Conservation (phyloP, 2,888 invertebrate species). For the Macrophya alboannulata region DNA sequence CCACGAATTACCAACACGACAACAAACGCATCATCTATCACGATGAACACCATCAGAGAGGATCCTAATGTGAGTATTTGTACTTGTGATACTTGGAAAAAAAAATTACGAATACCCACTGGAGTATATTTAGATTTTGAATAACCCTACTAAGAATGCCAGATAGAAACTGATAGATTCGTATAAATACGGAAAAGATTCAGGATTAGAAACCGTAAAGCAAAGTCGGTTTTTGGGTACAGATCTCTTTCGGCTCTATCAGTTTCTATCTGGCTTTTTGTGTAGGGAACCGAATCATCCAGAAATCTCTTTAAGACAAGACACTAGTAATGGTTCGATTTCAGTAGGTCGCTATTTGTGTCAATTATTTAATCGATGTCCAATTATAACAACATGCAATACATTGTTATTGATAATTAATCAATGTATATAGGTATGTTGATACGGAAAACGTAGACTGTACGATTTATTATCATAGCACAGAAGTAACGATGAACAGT, state of each 20-base stretch:
- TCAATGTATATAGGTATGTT: not conserved
- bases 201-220: too few relatives aligned
- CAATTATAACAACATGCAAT: not conserved
- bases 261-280: too few relatives aligned
- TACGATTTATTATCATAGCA: constrained; percentile 19
- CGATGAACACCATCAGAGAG: constrained; percentile 85
- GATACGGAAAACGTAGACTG: constrained; percentile 17
- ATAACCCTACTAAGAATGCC: too few relatives aligned
- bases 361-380: not conserved
- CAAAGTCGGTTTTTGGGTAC: too few relatives aligned
- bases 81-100: not conserved
- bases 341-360: constrained; percentile 29
- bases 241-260: too few relatives aligned
- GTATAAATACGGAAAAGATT: too few relatives aligned
- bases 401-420: not conserved
- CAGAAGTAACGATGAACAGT: constrained; percentile 13
- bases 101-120: not conserved
- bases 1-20: constrained; percentile 76
- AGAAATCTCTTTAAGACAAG: not conserved
- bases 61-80: constrained; percentile 89
- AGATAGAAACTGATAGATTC: too few relatives aligned
- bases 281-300: not conserved
- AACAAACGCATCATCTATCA: constrained; percentile 77
- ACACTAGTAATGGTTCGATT: constrained; percentile 36
- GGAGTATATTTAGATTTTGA: not conserved